phyloP scores from a whole-genome alignment of 1,140 invertebrate species.

The Halesus radiatus region DNA sequence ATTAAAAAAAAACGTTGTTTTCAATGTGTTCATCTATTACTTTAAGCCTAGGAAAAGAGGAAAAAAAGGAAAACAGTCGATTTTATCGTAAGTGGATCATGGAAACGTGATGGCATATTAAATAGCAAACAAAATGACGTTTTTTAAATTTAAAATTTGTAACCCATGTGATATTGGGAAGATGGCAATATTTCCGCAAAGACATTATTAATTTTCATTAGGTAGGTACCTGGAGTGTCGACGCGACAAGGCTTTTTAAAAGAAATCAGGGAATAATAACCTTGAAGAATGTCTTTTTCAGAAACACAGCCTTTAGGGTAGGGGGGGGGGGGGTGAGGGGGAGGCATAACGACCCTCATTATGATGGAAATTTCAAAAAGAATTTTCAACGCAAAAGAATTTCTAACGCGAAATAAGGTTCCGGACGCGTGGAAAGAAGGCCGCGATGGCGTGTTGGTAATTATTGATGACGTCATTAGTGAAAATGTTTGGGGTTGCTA shows the following conservation, averaged over 20 bases:
- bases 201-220: too few relatives aligned
- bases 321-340: constrained; percentile 4
- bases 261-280: constrained; percentile 17
- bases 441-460: constrained; percentile 32
- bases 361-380: constrained; percentile 45
- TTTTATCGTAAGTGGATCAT: too few relatives aligned
- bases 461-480: constrained; percentile 53
- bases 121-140: too few relatives aligned
- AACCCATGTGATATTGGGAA: too few relatives aligned
- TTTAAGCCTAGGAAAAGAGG: too few relatives aligned
- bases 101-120: too few relatives aligned
- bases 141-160: too few relatives aligned
- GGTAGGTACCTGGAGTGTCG: constrained; percentile 12
- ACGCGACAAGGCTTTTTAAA: constrained; percentile 1
- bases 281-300: constrained; percentile 1
- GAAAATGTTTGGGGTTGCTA: constrained; percentile 34
- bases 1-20: too few relatives aligned
- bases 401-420: constrained; percentile 47
- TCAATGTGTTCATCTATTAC: too few relatives aligned
- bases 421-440: constrained; percentile 6
- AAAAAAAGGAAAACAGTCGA: too few relatives aligned
- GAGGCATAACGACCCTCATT: constrained; percentile 50
- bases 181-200: too few relatives aligned
- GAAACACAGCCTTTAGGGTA: constrained; percentile 1
- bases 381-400: constrained; percentile 24